phyloP scores from a whole-genome alignment of 2,797 vertebrate species.

The Thalassophryne amazonica region DNA sequence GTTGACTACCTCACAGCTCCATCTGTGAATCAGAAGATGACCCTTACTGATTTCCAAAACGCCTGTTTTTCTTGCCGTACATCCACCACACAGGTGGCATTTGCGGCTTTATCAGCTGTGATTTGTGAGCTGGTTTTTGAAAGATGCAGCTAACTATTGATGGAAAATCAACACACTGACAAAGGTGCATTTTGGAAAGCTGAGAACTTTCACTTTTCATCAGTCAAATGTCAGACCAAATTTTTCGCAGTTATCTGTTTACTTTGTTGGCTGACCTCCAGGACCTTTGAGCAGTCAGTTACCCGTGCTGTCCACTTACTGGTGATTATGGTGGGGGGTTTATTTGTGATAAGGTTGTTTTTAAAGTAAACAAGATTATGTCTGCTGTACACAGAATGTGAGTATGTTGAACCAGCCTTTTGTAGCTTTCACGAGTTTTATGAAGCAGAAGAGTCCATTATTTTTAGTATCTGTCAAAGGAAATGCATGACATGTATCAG shows the following conservation, averaged over 20 bases:
- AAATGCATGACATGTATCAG: neutral
- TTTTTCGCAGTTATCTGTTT: constrained; percentile 26
- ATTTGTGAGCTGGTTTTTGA: too few relatives aligned
- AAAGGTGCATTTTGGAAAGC: too few relatives aligned
- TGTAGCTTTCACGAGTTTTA: neutral
- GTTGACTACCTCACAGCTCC: too few relatives aligned
- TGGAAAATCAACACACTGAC: too few relatives aligned
- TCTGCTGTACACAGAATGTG: constrained; percentile 8
- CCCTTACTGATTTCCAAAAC: too few relatives aligned
- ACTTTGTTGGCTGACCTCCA: constrained; percentile 29
- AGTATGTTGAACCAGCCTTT: neutral
- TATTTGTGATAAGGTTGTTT: constrained; percentile 9
- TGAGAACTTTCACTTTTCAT: constrained; percentile 17
- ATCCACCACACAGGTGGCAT: too few relatives aligned
- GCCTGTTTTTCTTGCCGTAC: too few relatives aligned
- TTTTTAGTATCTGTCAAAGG: constrained; percentile 4
- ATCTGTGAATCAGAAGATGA: too few relatives aligned
- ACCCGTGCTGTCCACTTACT: constrained; percentile 10
- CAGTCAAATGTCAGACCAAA: constrained; percentile 10
- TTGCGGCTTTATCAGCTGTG: too few relatives aligned
- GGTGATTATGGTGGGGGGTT: constrained; percentile 29
- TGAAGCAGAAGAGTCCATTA: neutral
- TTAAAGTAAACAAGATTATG: constrained; percentile 27
- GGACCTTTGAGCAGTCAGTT: constrained; percentile 17
- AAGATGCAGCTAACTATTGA: too few relatives aligned